Percentiles rank a stretch among this genome's conserved stretches.
phyloP scores from a whole-genome alignment of 2,797 vertebrate genomes.

The Coluber constrictor region DNA sequence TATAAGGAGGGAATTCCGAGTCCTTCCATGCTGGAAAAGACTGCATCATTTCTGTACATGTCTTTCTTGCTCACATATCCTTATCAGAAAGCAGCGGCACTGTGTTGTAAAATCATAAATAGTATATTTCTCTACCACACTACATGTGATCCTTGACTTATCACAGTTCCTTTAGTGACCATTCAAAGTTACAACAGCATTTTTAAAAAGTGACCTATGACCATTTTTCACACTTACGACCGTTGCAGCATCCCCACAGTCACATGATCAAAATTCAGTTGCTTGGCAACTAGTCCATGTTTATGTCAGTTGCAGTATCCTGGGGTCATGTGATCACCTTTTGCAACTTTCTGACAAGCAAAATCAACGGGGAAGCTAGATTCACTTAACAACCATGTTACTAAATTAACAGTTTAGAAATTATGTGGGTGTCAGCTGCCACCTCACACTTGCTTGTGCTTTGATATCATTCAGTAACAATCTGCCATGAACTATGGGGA shows the following conservation, averaged over 20 bases:
- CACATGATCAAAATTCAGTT: neutral
- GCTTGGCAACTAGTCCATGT: neutral
- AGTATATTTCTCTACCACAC: neutral
- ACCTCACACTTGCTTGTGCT: too few relatives aligned
- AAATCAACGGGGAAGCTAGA: neutral
- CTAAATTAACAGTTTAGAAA: neutral
- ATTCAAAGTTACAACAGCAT: neutral
- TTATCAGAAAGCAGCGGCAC: neutral
- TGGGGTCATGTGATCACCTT: neutral
- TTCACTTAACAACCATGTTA: neutral
- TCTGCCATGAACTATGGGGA: too few relatives aligned
- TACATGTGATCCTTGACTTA: neutral
- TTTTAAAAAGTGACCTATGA: neutral
- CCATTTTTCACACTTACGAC: neutral
- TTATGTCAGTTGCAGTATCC: neutral
- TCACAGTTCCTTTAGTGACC: neutral
- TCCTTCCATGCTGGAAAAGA: rapidly evolving
- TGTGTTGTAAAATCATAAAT: neutral
- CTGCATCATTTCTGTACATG: neutral
- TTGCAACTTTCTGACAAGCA: neutral
- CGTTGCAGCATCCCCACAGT: neutral
- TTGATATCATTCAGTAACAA: too few relatives aligned
- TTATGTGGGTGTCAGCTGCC: neutral
- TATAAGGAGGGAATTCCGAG: neutral
- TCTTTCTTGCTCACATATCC: neutral